Conservation (phyloP, 1,140 invertebrate genomes). For the Sarcophaga bullata region DNA sequence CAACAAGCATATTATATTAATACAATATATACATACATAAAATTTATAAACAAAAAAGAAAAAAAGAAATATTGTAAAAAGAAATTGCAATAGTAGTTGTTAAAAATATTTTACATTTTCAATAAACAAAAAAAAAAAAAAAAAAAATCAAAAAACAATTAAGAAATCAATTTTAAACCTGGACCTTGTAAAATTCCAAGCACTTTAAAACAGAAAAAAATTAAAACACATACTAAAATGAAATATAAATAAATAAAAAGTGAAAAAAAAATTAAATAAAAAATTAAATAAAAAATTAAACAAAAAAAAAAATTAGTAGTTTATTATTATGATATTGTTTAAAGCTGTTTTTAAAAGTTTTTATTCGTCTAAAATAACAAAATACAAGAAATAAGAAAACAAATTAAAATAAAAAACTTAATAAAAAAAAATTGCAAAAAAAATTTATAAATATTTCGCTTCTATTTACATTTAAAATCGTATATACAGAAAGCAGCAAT, state of each 20-base stretch:
- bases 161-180: neutral
- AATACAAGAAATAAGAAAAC: no score
- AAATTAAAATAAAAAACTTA: no score
- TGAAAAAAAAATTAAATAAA: conserved; percentile 48
- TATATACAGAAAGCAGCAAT: conserved; percentile 14
- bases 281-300: conserved; percentile 49
- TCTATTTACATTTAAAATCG: conserved; percentile 28
- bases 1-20: conserved; percentile 6
- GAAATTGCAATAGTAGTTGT: conserved; percentile 41
- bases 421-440: neutral
- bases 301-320: conserved; percentile 30
- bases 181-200: conserved; percentile 28
- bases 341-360: conserved; percentile 29
- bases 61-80: conserved; percentile 40
- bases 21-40: conserved; percentile 27
- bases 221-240: neutral
- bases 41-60: neutral
- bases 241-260: neutral
- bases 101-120: neutral
- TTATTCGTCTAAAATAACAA: conserved; percentile 19
- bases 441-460: conserved; percentile 33
- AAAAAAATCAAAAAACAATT: conserved; percentile 30
- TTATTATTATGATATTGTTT: conserved; percentile 24
- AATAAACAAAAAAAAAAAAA: neutral
- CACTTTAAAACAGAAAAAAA: neutral